Evolutionary conservation across 2,113 vertebrate species (phyloP), one percentile per base, ranked within the genome.

Genomic region (Elanus axillaris): DNA sequence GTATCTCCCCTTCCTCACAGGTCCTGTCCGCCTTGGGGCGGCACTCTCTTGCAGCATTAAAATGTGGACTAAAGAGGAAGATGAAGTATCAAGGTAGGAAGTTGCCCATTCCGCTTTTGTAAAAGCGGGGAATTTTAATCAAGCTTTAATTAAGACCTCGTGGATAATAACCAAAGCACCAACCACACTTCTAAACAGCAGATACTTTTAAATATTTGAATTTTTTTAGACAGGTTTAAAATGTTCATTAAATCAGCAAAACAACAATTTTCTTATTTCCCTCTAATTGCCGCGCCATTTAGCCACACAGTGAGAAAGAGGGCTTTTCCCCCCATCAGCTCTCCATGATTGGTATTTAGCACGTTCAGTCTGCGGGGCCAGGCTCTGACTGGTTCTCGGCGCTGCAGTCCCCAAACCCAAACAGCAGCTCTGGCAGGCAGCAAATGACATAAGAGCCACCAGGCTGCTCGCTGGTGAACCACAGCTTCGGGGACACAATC

Each of bases 181-280:
- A 97, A 96, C 95, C 91, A 92, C 95, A 95, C 96, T 97, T 97
- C 94, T 42, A 96, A 97, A 95, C 95, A 97, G 93, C 91, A 97
- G 96, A 95, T 87, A 97, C 94, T 96, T 98, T 68, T 1, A 98
- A 96, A 98, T 96, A 98, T 97, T 76, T 96, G 93, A 97, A 81
- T 97, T 97, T 98, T 98, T 96, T 97, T 4, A 90, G 98, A 97
- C 91, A 90, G 86, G 88, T 92, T 98, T 95, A 96, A 98, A 98
- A 98, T 97, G 97, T 98, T 98, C 98, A 98, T 98, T 98, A 98
- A 95, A 98, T 97, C 95, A 98, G 98, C 96, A 98, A 98, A 97
- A 98, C 98, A 98, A 95, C 97, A 97, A 97, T 98, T 98, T 98
- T 96, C 98, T 97, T 97, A 97, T 98, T 98, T 98, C 82, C 88